Evolutionary conservation across 2,113 vertebrate species (phyloP), one percentile per base, ranked within the genome.

Genomic region (Nycticebus coucang): DNA sequence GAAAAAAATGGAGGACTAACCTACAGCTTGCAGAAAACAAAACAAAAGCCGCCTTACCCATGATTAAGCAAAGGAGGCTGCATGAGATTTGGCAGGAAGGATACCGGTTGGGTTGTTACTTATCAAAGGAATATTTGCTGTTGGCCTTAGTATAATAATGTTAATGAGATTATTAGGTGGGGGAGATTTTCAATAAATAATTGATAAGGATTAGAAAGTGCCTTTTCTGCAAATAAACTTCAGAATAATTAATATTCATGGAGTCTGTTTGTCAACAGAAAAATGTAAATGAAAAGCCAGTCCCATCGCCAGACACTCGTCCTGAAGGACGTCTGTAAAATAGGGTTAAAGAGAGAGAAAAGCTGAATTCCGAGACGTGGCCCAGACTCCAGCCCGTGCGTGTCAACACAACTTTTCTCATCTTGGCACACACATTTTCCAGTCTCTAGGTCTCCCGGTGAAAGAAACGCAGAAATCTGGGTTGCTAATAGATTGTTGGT

Each of bases 171-270:
- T 94, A 71, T 99, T 99, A 98, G 92, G 81, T 98, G 93, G 78
- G 96, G 98, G 98, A 99, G 98, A 99, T 99, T 99, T 98, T 98
- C 97, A 89, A 99, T 98, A 99, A 99, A 98, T 98, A 99, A 99
- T 99, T 99, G 99, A 99, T 99, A 98, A 98, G 98, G 99, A 99
- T 98, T 98, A 98, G 98, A 98, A 98, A 99, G 97, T 98, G 96
- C 98, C 98, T 91, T 96, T 98, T 97, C 97, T 98, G 98, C 98
- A 98, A 98, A 98, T 98, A 99, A 99, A 99, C 98, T 98, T 99
- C 98, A 97, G 98, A 98, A 98, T 99, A 99, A 99, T 99, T 99
- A 99, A 99, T 99, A 99, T 99, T 99, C 98, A 99, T 99, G 98
- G 98, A 95, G 98, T 99, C 98, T 98, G 99, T 99, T 99, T 99